phyloP scores from a whole-genome alignment of 2,888 invertebrate genomes.

The Idaea biselata region DNA sequence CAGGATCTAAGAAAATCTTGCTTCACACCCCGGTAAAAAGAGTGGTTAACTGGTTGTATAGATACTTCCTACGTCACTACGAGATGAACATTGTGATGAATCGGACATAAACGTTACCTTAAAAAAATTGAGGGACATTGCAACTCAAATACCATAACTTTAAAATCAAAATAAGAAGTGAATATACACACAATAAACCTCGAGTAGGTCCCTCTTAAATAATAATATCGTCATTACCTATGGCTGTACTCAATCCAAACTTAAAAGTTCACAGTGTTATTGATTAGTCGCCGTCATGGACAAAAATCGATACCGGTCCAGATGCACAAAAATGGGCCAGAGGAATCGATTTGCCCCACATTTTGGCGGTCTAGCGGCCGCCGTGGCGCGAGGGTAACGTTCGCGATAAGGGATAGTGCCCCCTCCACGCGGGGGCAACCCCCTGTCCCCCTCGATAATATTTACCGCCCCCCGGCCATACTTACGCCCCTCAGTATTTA shows the following conservation, averaged over 20 bases:
- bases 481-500: slow-evolving; percentile 81
- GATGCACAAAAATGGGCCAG: slow-evolving; percentile 80
- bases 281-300: slow-evolving; percentile 20
- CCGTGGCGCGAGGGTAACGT: slow-evolving; percentile 75
- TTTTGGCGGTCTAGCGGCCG: slow-evolving; percentile 76
- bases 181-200: no score
- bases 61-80: no score
- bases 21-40: no score
- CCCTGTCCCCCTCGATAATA: slow-evolving; percentile 70
- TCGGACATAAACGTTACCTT: no score
- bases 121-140: no score
- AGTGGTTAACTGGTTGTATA: no score
- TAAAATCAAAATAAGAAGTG: no score
- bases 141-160: no score
- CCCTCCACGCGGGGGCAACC: slow-evolving; percentile 59
- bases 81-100: no score
- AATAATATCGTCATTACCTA: neutral
- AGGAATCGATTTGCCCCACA: slow-evolving; percentile 79
- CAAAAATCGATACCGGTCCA: slow-evolving; percentile 77
- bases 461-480: slow-evolving; percentile 80
- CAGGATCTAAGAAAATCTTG: no score
- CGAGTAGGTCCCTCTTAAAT: no score
- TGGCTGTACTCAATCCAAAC: neutral
- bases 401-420: slow-evolving; percentile 81
- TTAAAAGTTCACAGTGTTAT: slow-evolving; percentile 16